Evolutionary conservation across 2,113 vertebrate genomes (phyloP).

Genomic region (Paramormyrops kingsleyae): DNA sequence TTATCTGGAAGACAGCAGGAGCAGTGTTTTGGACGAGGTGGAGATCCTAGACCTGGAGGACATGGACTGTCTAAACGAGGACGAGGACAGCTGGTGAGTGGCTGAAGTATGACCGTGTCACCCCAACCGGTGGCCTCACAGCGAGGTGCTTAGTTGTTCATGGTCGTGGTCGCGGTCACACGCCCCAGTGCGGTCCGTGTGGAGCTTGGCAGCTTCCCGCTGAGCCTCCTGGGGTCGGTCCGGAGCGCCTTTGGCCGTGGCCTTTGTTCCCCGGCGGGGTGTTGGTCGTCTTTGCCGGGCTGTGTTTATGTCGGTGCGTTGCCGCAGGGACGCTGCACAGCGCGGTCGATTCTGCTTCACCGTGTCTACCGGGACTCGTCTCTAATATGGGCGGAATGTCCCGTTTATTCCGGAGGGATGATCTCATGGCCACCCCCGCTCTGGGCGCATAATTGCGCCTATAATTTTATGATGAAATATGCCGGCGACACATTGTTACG

Average conservation of each 20-base stretch:
- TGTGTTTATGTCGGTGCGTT: neutral
- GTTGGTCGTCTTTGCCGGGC: neutral
- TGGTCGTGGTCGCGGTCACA: neutral
- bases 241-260: neutral
- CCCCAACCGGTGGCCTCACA: constrained; percentile 17
- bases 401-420: neutral
- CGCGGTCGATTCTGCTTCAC: neutral
- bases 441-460: neutral
- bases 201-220: neutral
- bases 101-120: neutral
- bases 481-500: neutral
- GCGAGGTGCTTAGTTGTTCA: neutral
- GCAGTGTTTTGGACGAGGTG: constrained; percentile 76
- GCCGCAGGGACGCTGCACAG: neutral
- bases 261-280: constrained; percentile 4
- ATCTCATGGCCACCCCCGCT: neutral
- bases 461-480: neutral
- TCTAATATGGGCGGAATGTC: neutral
- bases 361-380: neutral
- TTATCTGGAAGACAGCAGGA: constrained; percentile 58
- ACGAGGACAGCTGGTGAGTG: constrained; percentile 92
- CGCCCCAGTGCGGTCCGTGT: neutral
- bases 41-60: constrained; percentile 82
- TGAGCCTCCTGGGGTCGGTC: neutral
- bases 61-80: constrained; percentile 80